Evolutionary conservation across 2,797 vertebrate species (phyloP), one percentile per base, ranked within the genome.

Genomic region (Margarornis squamiger): DNA sequence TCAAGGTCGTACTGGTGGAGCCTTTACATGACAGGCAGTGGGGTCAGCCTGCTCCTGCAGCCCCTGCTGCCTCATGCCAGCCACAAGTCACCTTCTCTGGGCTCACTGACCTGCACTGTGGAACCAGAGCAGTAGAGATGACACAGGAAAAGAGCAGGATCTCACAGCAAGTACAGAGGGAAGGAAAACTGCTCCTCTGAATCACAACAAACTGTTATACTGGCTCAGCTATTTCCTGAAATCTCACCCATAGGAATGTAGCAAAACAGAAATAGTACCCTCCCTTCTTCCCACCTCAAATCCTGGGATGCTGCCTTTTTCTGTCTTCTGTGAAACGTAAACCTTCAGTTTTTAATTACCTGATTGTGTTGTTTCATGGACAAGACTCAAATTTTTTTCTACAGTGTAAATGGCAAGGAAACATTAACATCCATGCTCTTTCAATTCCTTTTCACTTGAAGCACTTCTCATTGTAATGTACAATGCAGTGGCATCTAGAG

Each of bases 21-120:
- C 8, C 68, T 39, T 23, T 18, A 48, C 34, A 38, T 4, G 43
- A 22, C 14, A 22, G 51, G 51, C 51, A 30, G 51, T 3, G 51
- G 52, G 30, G 30, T 32, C 52, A 54, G 52, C 18, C 52, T 54
- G 51, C 51, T 32, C 62, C 62, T n/a, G 62, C 62, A 18, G 36
- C 12, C 66, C 34, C 89, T 29, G n/a, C 59, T 30, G 70, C 48
- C 7, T 0, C 2, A 13, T 18, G 54, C 63, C 78, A 68, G 62
- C 3, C 7, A 13, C 0, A 0, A 14, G 2, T 6, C n/a, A 30
- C 8, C n/a, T 29, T 22, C 29, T 9, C 4, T 4, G 24, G 5
- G 21, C 27, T 55, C 14, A 17, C 39, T 52, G 72, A 65, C 9
- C 46, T 18, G 63, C 22, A 6, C 36, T 29, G 66, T 9, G 3